Evolutionary conservation across 1,140 invertebrate genomes (phyloP), one percentile per base, ranked within the genome.

Genomic region (Habropoda laboriosa): DNA sequence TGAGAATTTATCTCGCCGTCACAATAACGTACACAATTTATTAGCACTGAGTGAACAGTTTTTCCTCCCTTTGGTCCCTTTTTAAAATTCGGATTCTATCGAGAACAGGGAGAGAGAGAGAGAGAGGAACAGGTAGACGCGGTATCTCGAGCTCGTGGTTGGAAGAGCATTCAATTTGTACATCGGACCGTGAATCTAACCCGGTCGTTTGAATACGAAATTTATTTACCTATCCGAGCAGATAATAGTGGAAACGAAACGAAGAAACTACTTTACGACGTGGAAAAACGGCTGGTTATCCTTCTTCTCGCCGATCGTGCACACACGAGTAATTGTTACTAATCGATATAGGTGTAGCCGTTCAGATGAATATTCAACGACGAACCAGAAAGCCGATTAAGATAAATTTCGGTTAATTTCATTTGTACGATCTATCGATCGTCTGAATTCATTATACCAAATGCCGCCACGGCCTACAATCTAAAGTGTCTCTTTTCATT

Each of bases 21-120:
- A 66, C 63, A 82, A 84, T 83, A 79, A 84, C 74, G 68, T 83
- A 58, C n/a, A 13, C 49, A 83, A 80, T 83, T 84, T 84, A 83
- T 83, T 60, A 51, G 30, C 55, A 51, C 38, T 24, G 38, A n/a
- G 18, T 42, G n/a, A 8, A 32, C 24, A 45, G 40, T 35, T n/a
- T n/a, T 30, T 64, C 27, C 63, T 58, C 49, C 30, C 64, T 60
- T 68, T 63, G 57, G 38, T 53, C 38, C 47, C 67, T 71, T 55
- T 47, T 58, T 38, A 71, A 45, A 71, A 49, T 78, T 57, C 60
- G 66, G n/a, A 30, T 51, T 32, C 32, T 30, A 60, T 40, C 53
- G 61, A 21, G 63, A 21, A n/a, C n/a, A n/a, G n/a, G n/a, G n/a
- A n/a, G n/a, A n/a, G n/a, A n/a, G n/a, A n/a, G n/a, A n/a, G n/a